Evolutionary conservation across 2,888 invertebrate species (phyloP), one percentile per base, ranked within the genome.

Genomic region (Pollenia angustigena): DNA sequence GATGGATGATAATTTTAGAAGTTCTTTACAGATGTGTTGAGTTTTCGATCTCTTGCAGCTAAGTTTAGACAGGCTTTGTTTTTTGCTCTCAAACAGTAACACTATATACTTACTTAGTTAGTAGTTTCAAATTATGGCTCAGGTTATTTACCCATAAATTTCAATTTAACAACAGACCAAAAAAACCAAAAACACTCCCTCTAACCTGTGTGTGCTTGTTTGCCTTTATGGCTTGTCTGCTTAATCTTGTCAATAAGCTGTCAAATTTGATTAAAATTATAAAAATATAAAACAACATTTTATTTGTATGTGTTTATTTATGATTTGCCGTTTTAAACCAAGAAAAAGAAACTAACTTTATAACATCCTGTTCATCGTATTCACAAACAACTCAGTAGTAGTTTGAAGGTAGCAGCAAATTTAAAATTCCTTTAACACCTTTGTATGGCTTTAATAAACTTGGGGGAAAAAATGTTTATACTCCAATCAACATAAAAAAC

Each of bases 371-470:
- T 71, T 58, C 62, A 44, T n/a, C 11, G n/a, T 46, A 16, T 66
- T n/a, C 18, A 12, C 7, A 6, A 10, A 50, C 16, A 76, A 54
- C 0, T 18, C n/a, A 18, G 79, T 75, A 18, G 79, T 75, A 64
- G 56, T 66, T 58, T 50, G 11, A 46, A 69, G 58, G 64, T 64
- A 72, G 78, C 71, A 50, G 48, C 44, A 58, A 64, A 58, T 48
- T 78, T 66, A 58, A 64, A 78, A 83, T 78, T 83, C 71, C 58
- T 79, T 81, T 84, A 74, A 79, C 84, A 72, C 84, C 84, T 84
- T 74, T 44, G 11, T 40, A 23, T 14, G 79, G 52, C 40, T 78
- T 83, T 60, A 84, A 79, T 74, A 84, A 72, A 60, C 7, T 84
- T 32, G 58, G 54, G 52, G 66, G 74, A 44, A 60, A 81, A 60